phyloP scores from a whole-genome alignment of 2,113 vertebrate genomes.

The Bettongia penicillata region DNA sequence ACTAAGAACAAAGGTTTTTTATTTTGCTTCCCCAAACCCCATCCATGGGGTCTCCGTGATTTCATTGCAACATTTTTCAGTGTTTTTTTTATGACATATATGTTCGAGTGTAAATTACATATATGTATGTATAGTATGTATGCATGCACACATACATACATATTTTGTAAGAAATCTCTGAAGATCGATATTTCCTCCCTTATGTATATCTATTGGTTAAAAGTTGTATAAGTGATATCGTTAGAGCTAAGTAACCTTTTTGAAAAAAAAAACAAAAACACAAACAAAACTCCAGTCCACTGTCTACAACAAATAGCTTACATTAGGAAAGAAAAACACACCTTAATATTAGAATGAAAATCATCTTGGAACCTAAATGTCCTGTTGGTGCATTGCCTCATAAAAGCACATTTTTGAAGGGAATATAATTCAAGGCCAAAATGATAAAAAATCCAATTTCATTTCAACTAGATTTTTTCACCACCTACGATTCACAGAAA shows the following conservation, averaged over 20 bases:
- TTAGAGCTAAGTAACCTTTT: neutral
- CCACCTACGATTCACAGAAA: neutral
- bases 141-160: too few species aligned
- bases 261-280: too few species aligned
- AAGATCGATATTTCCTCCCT: neutral
- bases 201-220: neutral
- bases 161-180: neutral
- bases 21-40: neutral
- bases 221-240: neutral
- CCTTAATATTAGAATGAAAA: neutral
- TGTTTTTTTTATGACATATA: neutral
- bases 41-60: neutral
- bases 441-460: neutral
- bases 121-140: too few species aligned
- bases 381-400: neutral
- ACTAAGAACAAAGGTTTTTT: neutral
- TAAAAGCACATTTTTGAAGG: neutral
- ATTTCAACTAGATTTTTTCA: neutral
- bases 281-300: neutral
- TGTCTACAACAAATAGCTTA: neutral
- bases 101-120: too few species aligned
- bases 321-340: neutral
- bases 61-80: neutral
- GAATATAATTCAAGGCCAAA: neutral
- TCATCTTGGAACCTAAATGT: neutral